Evolutionary conservation across 2,888 invertebrate species (phyloP).

Genomic region (Parnassius orleans): DNA sequence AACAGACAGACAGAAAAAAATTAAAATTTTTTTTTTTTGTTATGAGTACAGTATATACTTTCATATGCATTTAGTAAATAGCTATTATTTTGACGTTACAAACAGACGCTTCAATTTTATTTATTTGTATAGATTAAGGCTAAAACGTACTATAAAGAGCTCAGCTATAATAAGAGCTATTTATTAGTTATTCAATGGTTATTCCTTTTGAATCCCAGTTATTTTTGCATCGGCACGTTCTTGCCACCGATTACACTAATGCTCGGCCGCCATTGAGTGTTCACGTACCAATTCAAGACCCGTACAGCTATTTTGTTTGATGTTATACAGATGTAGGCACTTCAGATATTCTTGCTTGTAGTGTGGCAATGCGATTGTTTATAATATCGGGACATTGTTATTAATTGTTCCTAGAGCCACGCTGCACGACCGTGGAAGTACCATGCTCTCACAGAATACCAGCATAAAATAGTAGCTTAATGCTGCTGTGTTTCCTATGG

Average conservation of each 20-base stretch:
- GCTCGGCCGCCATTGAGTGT: background rate
- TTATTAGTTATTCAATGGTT: constrained; percentile 5
- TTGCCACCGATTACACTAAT: background rate
- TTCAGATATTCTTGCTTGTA: constrained; percentile 10
- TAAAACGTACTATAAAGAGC: background rate
- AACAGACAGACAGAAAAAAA: too few species aligned
- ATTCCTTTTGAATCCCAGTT: constrained; percentile 1
- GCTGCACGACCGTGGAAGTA: too few species aligned
- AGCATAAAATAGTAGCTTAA: too few species aligned
- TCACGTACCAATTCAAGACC: background rate
- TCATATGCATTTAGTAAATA: too few species aligned
- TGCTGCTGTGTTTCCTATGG: too few species aligned
- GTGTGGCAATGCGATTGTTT: constrained; percentile 2
- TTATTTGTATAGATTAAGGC: background rate
- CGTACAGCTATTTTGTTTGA: background rate
- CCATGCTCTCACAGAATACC: too few species aligned
- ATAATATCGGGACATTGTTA: background rate
- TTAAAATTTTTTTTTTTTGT: too few species aligned
- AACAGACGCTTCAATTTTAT: too few species aligned
- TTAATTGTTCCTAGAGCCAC: background rate
- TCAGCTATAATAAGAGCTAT: background rate
- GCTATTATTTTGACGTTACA: too few species aligned
- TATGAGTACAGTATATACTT: too few species aligned
- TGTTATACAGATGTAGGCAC: constrained; percentile 13
- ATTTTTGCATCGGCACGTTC: constrained; percentile 4